Evolutionary conservation across 2,113 vertebrate species (phyloP).

Genomic region (Mola mola): DNA sequence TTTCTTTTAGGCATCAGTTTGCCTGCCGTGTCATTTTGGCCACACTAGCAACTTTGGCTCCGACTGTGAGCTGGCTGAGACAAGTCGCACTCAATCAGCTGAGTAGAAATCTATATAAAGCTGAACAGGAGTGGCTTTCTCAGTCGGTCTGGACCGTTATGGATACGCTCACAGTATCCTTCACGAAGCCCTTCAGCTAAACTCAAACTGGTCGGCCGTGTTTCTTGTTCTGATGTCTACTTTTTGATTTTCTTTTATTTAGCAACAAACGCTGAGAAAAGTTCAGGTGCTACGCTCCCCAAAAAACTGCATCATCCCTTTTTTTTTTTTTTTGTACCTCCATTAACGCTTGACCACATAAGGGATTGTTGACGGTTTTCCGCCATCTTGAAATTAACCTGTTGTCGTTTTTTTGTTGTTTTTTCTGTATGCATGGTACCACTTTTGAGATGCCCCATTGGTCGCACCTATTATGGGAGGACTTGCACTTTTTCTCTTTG

Average conservation of each 20-base stretch:
- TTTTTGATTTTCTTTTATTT: slow-evolving; percentile 18
- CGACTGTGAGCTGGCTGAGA: slow-evolving; percentile 42
- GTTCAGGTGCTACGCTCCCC: slow-evolving; percentile 65
- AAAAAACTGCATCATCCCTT: slow-evolving; percentile 28
- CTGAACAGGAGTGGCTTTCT: slow-evolving; percentile 27
- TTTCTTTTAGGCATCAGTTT: slow-evolving; percentile 33
- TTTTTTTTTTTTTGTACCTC: slow-evolving; percentile 39
- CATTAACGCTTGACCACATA: slow-evolving; percentile 41
- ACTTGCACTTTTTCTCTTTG: slow-evolving; percentile 83
- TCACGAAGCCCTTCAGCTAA: slow-evolving; percentile 25
- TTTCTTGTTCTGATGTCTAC: slow-evolving; percentile 18
- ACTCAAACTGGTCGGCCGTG: slow-evolving; percentile 16
- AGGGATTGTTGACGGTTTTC: slow-evolving; percentile 41
- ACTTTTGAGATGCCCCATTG: slow-evolving; percentile 75
- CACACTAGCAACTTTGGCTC: slow-evolving; percentile 26
- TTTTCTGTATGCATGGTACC: slow-evolving; percentile 79
- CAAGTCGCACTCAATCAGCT: slow-evolving; percentile 43
- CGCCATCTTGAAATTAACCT: slow-evolving; percentile 54
- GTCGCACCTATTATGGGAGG: slow-evolving; percentile 75
- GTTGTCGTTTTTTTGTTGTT: slow-evolving; percentile 55
- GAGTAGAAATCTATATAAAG: slow-evolving; percentile 37
- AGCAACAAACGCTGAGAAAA: slow-evolving; percentile 50
- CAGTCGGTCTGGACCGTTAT: slow-evolving; percentile 12
- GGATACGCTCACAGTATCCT: slow-evolving; percentile 9
- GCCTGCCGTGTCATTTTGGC: slow-evolving; percentile 32